These are phyloP conservation scores for Pseudeuparius sepicola DNA, from an alignment of 2,888 invertebrate genomes.

Conservation along the genomic window DNA sequence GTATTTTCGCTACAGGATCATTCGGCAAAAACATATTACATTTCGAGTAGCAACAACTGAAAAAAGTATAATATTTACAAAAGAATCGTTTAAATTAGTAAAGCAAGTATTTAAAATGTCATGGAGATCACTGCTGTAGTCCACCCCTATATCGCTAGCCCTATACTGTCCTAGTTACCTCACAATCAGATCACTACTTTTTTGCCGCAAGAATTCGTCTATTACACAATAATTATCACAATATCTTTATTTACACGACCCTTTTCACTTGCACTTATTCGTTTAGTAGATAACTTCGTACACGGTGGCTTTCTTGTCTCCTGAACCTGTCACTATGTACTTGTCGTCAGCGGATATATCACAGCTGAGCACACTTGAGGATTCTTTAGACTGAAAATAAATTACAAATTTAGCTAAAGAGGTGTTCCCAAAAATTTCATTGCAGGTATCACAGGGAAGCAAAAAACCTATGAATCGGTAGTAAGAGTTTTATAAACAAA, in stretches of 20 bases:
- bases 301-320: slow-evolving; percentile 95
- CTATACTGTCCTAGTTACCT: too few relatives aligned
- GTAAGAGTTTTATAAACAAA: too few relatives aligned
- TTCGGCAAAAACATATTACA: too few relatives aligned
- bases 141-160: slow-evolving; percentile 22
- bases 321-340: slow-evolving; percentile 95
- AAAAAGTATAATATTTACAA: background rate
- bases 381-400: slow-evolving; percentile 78
- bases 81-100: slow-evolving; percentile 19
- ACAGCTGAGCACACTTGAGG: slow-evolving; percentile 95
- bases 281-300: slow-evolving; percentile 87
- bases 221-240: background rate
- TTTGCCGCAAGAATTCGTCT: slow-evolving; percentile 6
- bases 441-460: too few relatives aligned
- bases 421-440: too few relatives aligned
- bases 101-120: slow-evolving; percentile 31
- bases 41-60: slow-evolving; percentile 2
- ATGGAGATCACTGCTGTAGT: slow-evolving; percentile 35
- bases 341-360: slow-evolving; percentile 97
- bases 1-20: too few relatives aligned
- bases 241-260: slow-evolving; percentile 1
- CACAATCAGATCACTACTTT: slow-evolving; percentile 33
- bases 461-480: too few relatives aligned
- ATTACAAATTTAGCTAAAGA: slow-evolving; percentile 9
- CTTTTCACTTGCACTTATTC: slow-evolving; percentile 2